Base-by-base conservation (phyloP, 2,113 vertebrate genomes). In the Abramis brama region DNA sequence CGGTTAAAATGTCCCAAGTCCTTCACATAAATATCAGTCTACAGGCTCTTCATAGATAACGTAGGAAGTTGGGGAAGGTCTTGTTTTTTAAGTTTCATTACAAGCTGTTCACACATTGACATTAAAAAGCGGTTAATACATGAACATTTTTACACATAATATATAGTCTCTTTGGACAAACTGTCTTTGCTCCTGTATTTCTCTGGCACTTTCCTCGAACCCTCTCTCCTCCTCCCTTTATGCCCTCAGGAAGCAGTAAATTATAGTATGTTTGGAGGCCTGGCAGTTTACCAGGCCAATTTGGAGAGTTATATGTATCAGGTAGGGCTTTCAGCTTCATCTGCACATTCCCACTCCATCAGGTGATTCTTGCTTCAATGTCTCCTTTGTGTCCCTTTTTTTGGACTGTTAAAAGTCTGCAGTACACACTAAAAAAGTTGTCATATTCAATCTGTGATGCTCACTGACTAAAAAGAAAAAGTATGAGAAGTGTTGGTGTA, bases 261-360 rank as follows among this genome's bases (percentile, higher is more conserved):
- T 90, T 90, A 84, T 91, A 91, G 88, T 90, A 80, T 91, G 85
- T 88, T 84, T 74, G 73, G 71, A 89, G 33, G 87, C 87, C 88
- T 90, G 80, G 80, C 74, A 52, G 84, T 79, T 79, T 71, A 79
- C 4, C 15, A 15, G 70, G 91, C 91, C 90, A 91, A 86, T 90
- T 87, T 68, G 80, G 74, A 91, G 70, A 86, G 76, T 84, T 68
- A 82, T 86, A 87, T 83, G 80, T 91, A 83, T 86, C 62, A 68
- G 66, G 47, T 86, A 79, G 78, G 77, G 70, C 60, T 79, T 84
- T 52, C 12, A 76, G 85, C 78, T 92, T 60, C 89, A 90, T 86
- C 30, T 66, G 36, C 79, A 78, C 89, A 89, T 88, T 93, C 87
- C 87, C 88, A 36, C 45, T 76, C 59, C 78, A 89, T 91, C 80